Evolutionary conservation across 2,888 invertebrate genomes (phyloP).

Genomic region (Carterocephalus palaemon): DNA sequence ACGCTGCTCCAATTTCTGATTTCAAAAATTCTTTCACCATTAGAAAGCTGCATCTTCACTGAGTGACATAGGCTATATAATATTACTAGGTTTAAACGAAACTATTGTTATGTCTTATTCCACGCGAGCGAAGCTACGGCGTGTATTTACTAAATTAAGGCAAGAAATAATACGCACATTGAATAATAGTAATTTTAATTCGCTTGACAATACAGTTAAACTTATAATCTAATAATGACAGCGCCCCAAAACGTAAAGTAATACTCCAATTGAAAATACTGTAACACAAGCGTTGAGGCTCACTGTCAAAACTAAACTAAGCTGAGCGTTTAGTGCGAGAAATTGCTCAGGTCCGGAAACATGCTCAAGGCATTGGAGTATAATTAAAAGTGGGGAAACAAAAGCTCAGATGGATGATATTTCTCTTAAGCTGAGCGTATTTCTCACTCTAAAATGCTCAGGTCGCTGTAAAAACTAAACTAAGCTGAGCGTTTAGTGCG

Average conservation of each 20-base stretch:
- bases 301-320: slow-evolving; percentile 18
- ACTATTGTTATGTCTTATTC: too few species aligned
- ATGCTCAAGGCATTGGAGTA: too few species aligned
- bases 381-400: too few species aligned
- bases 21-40: too few species aligned
- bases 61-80: too few species aligned
- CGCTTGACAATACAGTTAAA: slow-evolving; percentile 50
- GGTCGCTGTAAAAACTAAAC: slow-evolving; percentile 16
- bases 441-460: slow-evolving; percentile 4
- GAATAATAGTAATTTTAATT: slow-evolving; percentile 39
- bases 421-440: slow-evolving; percentile 4
- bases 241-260: slow-evolving; percentile 36
- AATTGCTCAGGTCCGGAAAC: too few species aligned
- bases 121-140: too few species aligned
- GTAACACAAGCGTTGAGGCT: slow-evolving; percentile 29
- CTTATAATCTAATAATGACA: slow-evolving; percentile 46
- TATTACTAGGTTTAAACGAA: too few species aligned
- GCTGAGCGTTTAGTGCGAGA: slow-evolving; percentile 9
- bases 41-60: too few species aligned
- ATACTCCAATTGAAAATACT: slow-evolving; percentile 43
- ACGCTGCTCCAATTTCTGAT: too few species aligned
- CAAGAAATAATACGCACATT: slow-evolving; percentile 35
- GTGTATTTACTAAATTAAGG: not conserved
- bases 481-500: slow-evolving; percentile 6
- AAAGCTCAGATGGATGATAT: slow-evolving; percentile 10